A percentile compares a stretch with the other conserved stretches of the same genome.
Evolutionary conservation across 2,888 invertebrate genomes (phyloP).

Genomic region (Thelaira solivaga): DNA sequence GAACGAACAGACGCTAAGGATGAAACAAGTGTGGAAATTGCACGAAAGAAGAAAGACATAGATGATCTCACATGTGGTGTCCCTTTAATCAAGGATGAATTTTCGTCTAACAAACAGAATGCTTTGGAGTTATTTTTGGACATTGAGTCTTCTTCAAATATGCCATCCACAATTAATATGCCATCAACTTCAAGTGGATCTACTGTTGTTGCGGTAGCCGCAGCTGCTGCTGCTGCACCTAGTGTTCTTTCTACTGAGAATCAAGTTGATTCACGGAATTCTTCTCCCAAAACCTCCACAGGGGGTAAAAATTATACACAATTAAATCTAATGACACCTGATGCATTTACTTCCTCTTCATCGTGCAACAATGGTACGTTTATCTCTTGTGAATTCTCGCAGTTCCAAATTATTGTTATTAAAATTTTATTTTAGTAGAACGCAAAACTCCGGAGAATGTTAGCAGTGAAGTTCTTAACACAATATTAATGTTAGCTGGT

Average conservation of each 20-base stretch:
- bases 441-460: conserved; percentile 71
- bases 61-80: conserved; percentile 28
- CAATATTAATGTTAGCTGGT: conserved; percentile 76
- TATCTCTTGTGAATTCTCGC: not conserved
- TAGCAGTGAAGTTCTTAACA: conserved; percentile 75
- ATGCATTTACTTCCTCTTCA: conserved; percentile 84
- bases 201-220: conserved; percentile 67
- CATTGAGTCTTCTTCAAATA: conserved; percentile 52
- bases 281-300: conserved; percentile 69
- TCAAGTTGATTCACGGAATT: conserved; percentile 64
- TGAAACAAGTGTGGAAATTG: conserved; percentile 55
- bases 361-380: conserved; percentile 50
- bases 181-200: conserved; percentile 57
- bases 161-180: conserved; percentile 35
- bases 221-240: conserved; percentile 67
- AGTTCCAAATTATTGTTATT: too few species aligned
- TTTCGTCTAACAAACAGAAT: conserved; percentile 45
- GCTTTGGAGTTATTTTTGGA: conserved; percentile 70
- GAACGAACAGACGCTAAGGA: conserved; percentile 16
- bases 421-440: conserved; percentile 59
- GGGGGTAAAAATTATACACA: conserved; percentile 73
- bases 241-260: conserved; percentile 64
- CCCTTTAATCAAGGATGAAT: conserved; percentile 65
- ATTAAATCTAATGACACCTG: conserved; percentile 90
- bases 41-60: conserved; percentile 31